Conservation (phyloP, 1,140 invertebrate genomes). For the Leptinotarsa undecemlineata region DNA sequence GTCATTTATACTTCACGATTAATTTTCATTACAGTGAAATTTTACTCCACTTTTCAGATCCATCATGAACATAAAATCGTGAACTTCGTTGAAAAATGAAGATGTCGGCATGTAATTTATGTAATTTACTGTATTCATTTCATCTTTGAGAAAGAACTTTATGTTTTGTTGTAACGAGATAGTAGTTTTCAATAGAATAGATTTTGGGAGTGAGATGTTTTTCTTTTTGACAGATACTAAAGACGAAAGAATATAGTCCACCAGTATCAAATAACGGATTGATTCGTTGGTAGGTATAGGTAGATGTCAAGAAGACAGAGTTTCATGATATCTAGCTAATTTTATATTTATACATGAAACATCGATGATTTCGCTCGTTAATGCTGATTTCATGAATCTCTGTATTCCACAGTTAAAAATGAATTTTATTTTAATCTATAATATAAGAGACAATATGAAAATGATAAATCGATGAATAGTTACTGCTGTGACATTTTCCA, state of each 20-base stretch:
- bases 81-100: too few relatives aligned
- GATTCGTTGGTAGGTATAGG: conserved; percentile 22
- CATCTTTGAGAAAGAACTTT: not conserved
- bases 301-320: not conserved
- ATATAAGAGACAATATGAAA: conserved; percentile 12
- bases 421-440: conserved; percentile 3
- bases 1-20: too few relatives aligned
- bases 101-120: too few relatives aligned
- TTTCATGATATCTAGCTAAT: conserved; percentile 3
- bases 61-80: too few relatives aligned
- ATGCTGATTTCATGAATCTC: conserved; percentile 1
- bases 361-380: conserved; percentile 14
- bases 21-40: too few relatives aligned
- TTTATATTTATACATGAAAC: conserved; percentile 1
- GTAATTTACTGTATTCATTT: too few relatives aligned
- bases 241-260: conserved; percentile 62
- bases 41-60: too few relatives aligned
- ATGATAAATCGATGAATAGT: conserved; percentile 9
- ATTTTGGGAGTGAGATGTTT: conserved; percentile 57
- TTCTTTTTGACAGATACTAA: conserved; percentile 65
- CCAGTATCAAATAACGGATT: conserved; percentile 1
- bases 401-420: not conserved
- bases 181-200: conserved; percentile 29
- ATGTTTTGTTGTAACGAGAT: conserved; percentile 63
- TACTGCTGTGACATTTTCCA: conserved; percentile 22